Base-by-base conservation (phyloP, 2,888 invertebrate species). In the Lobophora halterata region DNA sequence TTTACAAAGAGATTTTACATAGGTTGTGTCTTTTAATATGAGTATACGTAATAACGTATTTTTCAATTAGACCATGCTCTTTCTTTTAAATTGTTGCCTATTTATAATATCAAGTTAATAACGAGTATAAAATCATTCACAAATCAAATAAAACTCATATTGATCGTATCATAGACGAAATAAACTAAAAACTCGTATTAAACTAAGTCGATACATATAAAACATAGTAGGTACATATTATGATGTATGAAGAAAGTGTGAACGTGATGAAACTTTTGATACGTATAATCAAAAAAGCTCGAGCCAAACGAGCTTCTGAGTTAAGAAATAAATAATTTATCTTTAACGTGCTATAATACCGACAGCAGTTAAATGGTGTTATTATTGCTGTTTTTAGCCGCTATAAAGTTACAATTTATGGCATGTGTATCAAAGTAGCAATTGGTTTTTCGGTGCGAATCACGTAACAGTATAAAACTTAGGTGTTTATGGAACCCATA, bases 341-440 rank as follows among this genome's bases (percentile, higher is more conserved):
- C 23, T 43, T 49, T 54, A 49, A 58, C 32, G 37, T 29, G 36
- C 31, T 43, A 33, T 43, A 49, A 28, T 39, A 29, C 37, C 45
- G 35, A 36, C 43, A 42, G 45, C 45, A 49, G 28, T 55, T 53
- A 51, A 53, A 52, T 43, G 41, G 40, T 55, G 49, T 50, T 49
- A 34, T 50, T 56, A 52, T 52, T 39, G 37, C 43, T 37, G 48
- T 50, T 32, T 32, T 24, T 8, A 23, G 16, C 8, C 11, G 33
- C 42, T 43, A 55, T 66, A 58, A 63, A 61, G 53, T 46, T 37
- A 49, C 36, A 49, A 51, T 57, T 58, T 56, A 57, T 55, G 53
- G 52, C 55, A 39, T 44, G 44, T 66, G 53, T 59, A 66, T 66
- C 57, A 54, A 53, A 56, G 37, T 55, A 52, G 55, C 54, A 53